Evolutionary conservation across 2,888 invertebrate genomes (phyloP).

Genomic region (Kryphioiulus occultus): DNA sequence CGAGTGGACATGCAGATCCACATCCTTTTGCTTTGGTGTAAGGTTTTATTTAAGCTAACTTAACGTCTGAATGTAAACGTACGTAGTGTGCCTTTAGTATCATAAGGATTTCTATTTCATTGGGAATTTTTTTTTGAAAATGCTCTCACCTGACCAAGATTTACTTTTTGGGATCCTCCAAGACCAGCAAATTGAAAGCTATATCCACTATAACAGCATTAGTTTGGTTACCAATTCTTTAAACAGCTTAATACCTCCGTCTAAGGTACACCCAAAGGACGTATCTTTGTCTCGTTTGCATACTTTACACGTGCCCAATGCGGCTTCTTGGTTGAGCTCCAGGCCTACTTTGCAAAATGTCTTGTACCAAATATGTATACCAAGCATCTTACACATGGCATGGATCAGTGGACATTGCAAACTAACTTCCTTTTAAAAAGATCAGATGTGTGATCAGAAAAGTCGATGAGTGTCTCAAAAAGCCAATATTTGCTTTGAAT

Average conservation of each 20-base stretch:
- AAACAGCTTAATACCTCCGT: not conserved
- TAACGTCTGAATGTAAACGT: no score
- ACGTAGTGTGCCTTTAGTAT: no score
- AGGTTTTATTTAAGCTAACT: no score
- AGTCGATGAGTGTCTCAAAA: no score
- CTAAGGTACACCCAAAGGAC: not conserved
- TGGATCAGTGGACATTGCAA: no score
- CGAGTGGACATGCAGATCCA: no score
- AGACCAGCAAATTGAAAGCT: not conserved
- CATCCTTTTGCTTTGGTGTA: no score
- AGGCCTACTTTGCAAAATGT: not conserved
- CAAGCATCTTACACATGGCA: not conserved
- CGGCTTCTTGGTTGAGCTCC: not conserved
- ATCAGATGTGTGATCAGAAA: no score
- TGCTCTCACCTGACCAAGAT: not conserved
- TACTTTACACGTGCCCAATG: not conserved
- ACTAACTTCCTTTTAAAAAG: no score
- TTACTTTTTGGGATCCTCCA: not conserved
- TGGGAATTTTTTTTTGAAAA: not conserved
- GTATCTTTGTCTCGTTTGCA: not conserved
- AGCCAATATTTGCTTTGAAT: not conserved
- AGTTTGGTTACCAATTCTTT: not conserved
- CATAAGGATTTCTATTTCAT: not conserved
- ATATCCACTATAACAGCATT: not conserved
- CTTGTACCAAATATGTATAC: no score